phyloP scores from a whole-genome alignment of 1,140 invertebrate genomes.

The Zophobas atratus region DNA sequence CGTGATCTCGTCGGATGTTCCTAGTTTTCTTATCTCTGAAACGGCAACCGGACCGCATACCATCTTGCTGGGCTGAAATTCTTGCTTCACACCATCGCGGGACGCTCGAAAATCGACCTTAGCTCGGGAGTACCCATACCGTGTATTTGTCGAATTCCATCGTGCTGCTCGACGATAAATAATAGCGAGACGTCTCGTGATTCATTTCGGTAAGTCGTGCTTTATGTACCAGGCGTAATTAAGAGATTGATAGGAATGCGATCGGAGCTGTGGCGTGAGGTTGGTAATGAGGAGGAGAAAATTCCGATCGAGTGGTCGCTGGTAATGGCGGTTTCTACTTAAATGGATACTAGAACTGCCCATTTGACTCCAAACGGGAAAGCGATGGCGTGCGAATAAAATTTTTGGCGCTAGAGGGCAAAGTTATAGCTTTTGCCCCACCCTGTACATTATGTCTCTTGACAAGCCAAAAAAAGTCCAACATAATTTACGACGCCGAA shows the following conservation, averaged over 20 bases:
- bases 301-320: neutral
- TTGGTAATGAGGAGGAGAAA: neutral
- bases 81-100: slow-evolving; percentile 33
- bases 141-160: slow-evolving; percentile 12
- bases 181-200: slow-evolving; percentile 16
- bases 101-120: slow-evolving; percentile 33
- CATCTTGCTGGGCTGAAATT: slow-evolving; percentile 19
- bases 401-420: too few relatives aligned
- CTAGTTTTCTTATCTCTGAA: slow-evolving; percentile 31
- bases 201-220: slow-evolving; percentile 8
- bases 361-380: neutral
- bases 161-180: slow-evolving; percentile 13
- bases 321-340: too few relatives aligned
- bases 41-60: slow-evolving; percentile 37
- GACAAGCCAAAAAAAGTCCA: too few relatives aligned
- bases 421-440: too few relatives aligned
- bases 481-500: too few relatives aligned
- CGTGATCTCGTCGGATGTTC: slow-evolving; percentile 34
- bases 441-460: too few relatives aligned
- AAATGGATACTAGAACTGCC: too few relatives aligned
- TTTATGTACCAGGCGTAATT: neutral
- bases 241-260: slow-evolving; percentile 33
- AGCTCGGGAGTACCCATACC: neutral
- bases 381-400: too few relatives aligned
- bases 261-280: neutral